Conservation (phyloP, 2,888 invertebrate genomes). For the Tortricodes alternella region DNA sequence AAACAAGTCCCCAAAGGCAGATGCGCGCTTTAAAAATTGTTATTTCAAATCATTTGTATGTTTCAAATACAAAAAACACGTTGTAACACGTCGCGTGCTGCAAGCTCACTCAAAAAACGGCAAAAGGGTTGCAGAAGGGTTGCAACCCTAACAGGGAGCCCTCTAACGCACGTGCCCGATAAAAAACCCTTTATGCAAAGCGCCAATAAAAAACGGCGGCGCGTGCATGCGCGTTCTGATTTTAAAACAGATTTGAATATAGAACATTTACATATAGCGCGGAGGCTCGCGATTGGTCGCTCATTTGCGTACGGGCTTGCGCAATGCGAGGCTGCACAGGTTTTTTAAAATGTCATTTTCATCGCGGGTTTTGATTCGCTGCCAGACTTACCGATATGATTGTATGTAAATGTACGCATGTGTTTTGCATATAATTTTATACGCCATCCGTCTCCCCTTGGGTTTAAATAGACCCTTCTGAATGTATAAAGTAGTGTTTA, state of each 20-base stretch:
- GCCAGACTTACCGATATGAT: conserved; percentile 32
- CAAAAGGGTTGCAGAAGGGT: conserved; percentile 75
- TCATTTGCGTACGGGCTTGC: conserved; percentile 66
- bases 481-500: conserved; percentile 6
- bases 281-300: conserved; percentile 62
- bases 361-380: conserved; percentile 63
- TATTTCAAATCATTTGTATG: conserved; percentile 9
- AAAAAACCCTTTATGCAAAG: conserved; percentile 55
- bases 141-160: conserved; percentile 40
- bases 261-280: conserved; percentile 71
- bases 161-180: conserved; percentile 47
- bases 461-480: conserved; percentile 15
- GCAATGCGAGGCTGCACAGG: conserved; percentile 52
- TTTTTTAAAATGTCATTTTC: conserved; percentile 65
- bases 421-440: conserved; percentile 9
- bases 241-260: conserved; percentile 81
- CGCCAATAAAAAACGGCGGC: conserved; percentile 73
- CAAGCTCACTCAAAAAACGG: conserved; percentile 68
- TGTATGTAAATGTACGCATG: conserved; percentile 12
- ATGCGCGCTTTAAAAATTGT: conserved; percentile 25
- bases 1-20: background rate
- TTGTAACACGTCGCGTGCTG: conserved; percentile 62
- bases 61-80: conserved; percentile 51
- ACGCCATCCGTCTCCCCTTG: conserved; percentile 7
- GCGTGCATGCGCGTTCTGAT: conserved; percentile 80